A percentile compares a stretch with the other conserved stretches of the same genome.
phyloP scores from a whole-genome alignment of 2,113 vertebrate genomes.

The Sisor rabdophorus region DNA sequence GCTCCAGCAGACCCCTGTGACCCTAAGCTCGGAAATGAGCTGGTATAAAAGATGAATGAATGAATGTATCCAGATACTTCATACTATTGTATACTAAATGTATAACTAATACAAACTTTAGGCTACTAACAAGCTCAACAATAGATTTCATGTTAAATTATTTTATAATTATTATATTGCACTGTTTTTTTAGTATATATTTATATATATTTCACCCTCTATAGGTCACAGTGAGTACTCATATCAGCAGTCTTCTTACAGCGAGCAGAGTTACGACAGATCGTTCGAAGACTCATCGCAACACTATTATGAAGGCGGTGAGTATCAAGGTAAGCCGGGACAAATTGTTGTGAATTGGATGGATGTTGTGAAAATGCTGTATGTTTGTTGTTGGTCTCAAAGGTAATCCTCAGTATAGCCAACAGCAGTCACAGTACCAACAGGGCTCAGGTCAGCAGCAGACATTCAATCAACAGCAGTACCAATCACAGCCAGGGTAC shows the following conservation, averaged over 20 bases:
- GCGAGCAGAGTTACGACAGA: constrained; percentile 89
- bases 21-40: too few relatives aligned
- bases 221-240: constrained; percentile 86
- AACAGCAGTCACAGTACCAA: constrained; percentile 88
- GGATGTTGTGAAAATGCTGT: too few relatives aligned
- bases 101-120: too few relatives aligned
- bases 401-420: constrained; percentile 92
- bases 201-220: constrained; percentile 15
- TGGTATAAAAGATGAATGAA: too few relatives aligned
- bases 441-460: constrained; percentile 85
- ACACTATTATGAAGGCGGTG: constrained; percentile 95
- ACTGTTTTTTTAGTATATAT: too few relatives aligned
- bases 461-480: constrained; percentile 85
- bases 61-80: too few relatives aligned
- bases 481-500: constrained; percentile 86
- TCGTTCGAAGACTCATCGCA: constrained; percentile 89
- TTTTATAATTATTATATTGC: too few relatives aligned
- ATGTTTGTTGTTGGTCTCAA: background rate
- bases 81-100: too few relatives aligned
- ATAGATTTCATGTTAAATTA: too few relatives aligned
- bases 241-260: constrained; percentile 88
- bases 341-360: background rate
- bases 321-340: constrained; percentile 25
- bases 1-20: too few relatives aligned
- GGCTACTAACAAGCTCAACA: too few relatives aligned